Conservation (phyloP, 2,888 invertebrate genomes). For the Patella pellucida region DNA sequence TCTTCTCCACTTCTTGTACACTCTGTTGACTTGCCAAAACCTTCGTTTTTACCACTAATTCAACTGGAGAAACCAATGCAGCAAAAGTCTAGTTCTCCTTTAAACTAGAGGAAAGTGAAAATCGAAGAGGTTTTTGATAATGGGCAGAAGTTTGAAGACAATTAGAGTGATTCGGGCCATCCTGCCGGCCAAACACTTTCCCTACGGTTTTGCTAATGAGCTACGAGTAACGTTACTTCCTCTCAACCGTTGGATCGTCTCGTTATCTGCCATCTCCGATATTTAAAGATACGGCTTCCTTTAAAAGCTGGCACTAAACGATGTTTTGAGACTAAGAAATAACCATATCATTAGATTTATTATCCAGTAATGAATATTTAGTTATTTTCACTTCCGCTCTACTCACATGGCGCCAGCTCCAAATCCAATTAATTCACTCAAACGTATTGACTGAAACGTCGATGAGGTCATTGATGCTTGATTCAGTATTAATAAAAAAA, state of each 20-base stretch:
- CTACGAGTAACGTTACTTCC: background rate
- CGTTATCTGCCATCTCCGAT: background rate
- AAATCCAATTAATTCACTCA: constrained; percentile 7
- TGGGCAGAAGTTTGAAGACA: background rate
- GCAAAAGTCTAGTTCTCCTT: constrained; percentile 1
- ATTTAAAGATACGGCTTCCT: background rate
- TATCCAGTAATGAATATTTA: constrained; percentile 7
- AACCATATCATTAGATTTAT: constrained; percentile 5
- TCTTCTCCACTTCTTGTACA: background rate
- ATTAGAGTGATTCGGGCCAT: background rate
- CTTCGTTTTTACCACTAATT: background rate
- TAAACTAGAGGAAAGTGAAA: background rate
- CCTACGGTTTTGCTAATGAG: background rate
- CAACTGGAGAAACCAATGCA: background rate
- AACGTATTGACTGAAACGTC: background rate
- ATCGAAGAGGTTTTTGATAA: background rate
- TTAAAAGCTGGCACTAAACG: constrained; percentile 8
- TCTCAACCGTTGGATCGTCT: background rate
- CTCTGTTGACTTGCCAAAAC: background rate
- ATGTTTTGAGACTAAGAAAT: background rate
- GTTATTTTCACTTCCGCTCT: background rate
- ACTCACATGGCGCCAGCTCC: background rate
- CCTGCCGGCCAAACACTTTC: constrained; percentile 4
- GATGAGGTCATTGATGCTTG: background rate
- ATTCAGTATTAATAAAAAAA: too few species aligned